These are phyloP conservation scores for Pherbina coryleti DNA, from an alignment of 2,888 invertebrate genomes.

Conservation along the genomic window DNA sequence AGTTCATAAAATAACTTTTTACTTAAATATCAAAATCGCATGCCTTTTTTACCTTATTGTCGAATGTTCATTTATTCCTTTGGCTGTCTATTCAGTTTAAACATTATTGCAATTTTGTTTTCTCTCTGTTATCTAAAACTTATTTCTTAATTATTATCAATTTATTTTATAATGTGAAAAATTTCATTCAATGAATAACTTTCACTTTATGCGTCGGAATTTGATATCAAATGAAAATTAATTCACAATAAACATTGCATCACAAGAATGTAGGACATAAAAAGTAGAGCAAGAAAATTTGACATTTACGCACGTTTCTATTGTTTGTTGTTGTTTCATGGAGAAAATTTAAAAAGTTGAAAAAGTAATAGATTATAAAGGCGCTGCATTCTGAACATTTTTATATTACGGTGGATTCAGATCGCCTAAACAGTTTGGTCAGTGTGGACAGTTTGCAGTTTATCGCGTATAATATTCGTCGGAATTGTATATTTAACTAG, in stretches of 20 bases:
- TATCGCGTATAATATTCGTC: no score
- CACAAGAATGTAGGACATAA: slow-evolving; percentile 39
- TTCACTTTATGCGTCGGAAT: slow-evolving; percentile 44
- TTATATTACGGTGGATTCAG: no score
- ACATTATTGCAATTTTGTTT: background rate
- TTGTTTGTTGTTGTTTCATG: background rate
- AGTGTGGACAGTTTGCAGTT: no score
- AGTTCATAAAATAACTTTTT: background rate
- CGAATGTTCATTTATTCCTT: background rate
- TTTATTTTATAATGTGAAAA: no score
- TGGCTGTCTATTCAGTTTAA: background rate
- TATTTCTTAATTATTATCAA: background rate
- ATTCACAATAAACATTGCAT: slow-evolving; percentile 46
- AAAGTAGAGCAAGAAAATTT: background rate
- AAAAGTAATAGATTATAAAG: no score
- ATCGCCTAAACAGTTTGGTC: no score
- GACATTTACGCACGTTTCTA: background rate
- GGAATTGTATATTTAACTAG: no score
- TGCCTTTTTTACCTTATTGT: no score
- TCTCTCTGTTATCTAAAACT: background rate
- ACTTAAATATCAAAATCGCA: no score
- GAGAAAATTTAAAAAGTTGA: background rate
- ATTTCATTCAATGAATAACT: background rate
- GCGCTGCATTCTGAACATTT: no score
- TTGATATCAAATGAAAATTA: slow-evolving; percentile 35